Evolutionary conservation across 64 coral and sea anemone species (phyloP), one percentile per base, ranked within the genome.

Genomic region (Cladopsammia gracilis): DNA sequence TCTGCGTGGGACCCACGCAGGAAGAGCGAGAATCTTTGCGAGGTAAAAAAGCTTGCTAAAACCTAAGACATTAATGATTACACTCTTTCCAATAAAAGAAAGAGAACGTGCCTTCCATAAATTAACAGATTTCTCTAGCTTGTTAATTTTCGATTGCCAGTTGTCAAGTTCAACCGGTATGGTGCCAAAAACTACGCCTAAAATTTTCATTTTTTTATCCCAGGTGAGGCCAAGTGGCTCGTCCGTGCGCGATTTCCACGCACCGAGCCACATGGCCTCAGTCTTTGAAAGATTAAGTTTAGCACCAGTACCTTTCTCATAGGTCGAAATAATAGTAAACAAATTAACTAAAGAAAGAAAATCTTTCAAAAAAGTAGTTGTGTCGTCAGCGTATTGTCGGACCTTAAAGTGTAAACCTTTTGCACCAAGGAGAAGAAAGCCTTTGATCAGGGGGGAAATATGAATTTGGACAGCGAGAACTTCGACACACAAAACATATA

Each of bases 221-320:
- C 70, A 88, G 10, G 53, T 88, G 18, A 88, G 52, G 10, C 56
- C 71, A 24, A 64, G 53, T 7, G 58, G 71, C 1, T 42, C 19
- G 3, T 18, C 19, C 0, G 5, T 1, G 14, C 54, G 70, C 0
- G 22, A 42, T 15, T 1, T 20, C 71, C 54, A 88, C 4, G 25
- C 14, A 6, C 86, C 86, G 13, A 71, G 18, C 64, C 64, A 86
- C 83, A 86, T 67, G 14, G 82, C 82, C 22, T 86, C 82, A 6
- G 62, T 68, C 47, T 70, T 86, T 0, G 13, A 25, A 0, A 7
- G 4, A 47, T 86, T 86, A 4, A 86, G 19, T 58, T 88, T 88
- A 3, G 86, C 86, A 7, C 86, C 70, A n/a, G 70, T 60, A 10
- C 68, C 86, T 19, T 53, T 58, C 12, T 70, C 70, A 75, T 88